Conservation (phyloP, 2,888 invertebrate species). For the Seira sanloemensis region DNA sequence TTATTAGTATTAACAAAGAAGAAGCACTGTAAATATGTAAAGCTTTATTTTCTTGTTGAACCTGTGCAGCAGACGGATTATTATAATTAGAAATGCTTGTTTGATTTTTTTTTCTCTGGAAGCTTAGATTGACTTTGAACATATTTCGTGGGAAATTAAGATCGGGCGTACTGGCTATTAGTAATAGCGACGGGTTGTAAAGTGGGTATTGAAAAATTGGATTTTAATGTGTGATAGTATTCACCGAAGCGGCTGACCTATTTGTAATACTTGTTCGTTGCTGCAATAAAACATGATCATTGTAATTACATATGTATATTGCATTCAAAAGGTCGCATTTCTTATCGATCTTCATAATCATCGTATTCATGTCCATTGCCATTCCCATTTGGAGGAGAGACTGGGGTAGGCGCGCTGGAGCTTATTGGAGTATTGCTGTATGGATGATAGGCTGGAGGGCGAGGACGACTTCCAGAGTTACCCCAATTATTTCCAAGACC, state of each 20-base stretch:
- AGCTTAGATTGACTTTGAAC: conserved; percentile 13
- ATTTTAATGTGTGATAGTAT: no score
- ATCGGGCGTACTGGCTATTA: no score
- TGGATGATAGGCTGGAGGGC: conserved; percentile 46
- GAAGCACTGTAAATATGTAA: conserved; percentile 14
- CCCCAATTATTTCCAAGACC: conserved; percentile 29
- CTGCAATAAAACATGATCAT: no score
- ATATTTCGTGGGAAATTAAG: no score
- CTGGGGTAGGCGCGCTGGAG: conserved; percentile 38
- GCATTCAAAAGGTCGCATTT: background rate
- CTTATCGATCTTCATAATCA: conserved; percentile 42
- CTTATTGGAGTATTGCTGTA: conserved; percentile 28
- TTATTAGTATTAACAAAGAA: background rate
- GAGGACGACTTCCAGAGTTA: conserved; percentile 33
- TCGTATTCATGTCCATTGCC: conserved; percentile 36
- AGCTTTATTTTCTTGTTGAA: background rate
- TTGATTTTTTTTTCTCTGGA: background rate
- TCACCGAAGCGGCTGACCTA: no score
- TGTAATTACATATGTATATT: no score
- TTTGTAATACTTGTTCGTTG: no score
- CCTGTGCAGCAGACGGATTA: background rate
- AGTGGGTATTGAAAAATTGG: no score
- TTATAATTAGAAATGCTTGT: background rate
- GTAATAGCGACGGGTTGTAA: no score
- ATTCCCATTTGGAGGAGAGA: conserved; percentile 26